Percentiles rank a stretch among this genome's conserved stretches.
These are phyloP conservation scores for Beris morrisii DNA, from an alignment of 2,888 invertebrate species.

Conservation along the genomic window DNA sequence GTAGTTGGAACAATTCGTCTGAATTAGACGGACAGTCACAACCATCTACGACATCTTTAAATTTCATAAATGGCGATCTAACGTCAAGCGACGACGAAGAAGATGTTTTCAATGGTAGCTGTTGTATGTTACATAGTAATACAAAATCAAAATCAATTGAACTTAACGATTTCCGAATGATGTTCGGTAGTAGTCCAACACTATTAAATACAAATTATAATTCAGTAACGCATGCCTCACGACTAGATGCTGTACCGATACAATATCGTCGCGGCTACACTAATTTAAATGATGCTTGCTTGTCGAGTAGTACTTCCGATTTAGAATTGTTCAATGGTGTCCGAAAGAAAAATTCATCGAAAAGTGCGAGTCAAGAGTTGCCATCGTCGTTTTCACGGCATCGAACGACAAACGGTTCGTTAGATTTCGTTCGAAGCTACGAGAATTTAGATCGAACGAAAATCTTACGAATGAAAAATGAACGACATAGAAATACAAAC, in stretches of 20 bases:
- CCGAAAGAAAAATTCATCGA: conserved; percentile 37
- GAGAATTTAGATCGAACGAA: conserved; percentile 42
- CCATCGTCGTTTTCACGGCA: conserved; percentile 39
- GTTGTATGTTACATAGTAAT: conserved; percentile 37
- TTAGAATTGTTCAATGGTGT: conserved; percentile 39
- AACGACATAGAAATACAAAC: conserved; percentile 26
- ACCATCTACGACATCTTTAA: conserved; percentile 38
- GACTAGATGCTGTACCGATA: conserved; percentile 42
- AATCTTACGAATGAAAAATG: conserved; percentile 41
- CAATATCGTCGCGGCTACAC: conserved; percentile 43
- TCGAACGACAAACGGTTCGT: conserved; percentile 34
- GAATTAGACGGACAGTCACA: conserved; percentile 34
- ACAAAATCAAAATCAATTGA: conserved; percentile 40
- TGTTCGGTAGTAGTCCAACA: conserved; percentile 43
- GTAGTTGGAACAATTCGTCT: conserved; percentile 36
- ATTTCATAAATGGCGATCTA: conserved; percentile 40
- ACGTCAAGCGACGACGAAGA: conserved; percentile 39
- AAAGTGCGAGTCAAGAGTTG: conserved; percentile 39
- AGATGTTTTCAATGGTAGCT: conserved; percentile 37
- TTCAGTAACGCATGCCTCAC: conserved; percentile 39
- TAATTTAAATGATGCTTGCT: conserved; percentile 43
- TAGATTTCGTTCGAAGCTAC: conserved; percentile 42
- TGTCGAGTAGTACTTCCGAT: conserved; percentile 42
- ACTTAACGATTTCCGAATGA: conserved; percentile 41
- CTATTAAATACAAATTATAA: conserved; percentile 40